Base-by-base conservation (phyloP, 2,888 invertebrate species). In the Gnatocerus cornutus region DNA sequence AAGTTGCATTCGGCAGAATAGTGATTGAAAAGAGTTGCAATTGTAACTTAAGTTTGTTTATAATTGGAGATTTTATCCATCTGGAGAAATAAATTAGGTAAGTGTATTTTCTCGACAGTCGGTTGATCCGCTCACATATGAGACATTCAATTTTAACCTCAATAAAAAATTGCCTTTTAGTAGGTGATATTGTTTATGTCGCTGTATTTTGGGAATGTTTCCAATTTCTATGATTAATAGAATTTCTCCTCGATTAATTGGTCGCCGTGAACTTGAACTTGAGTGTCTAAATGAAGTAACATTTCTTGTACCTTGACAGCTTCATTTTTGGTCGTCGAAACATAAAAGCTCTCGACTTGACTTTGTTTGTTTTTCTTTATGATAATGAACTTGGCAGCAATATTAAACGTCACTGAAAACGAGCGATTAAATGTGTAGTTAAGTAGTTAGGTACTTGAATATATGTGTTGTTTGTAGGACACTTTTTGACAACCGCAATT, bases 401-500 rank as follows among this genome's bases (percentile, higher is more conserved):
- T 1, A 33, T 7, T n/a, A 33, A 33, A 2, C n/a, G 33, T 33
- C 33, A 33, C 33, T 33, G 21, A 33, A 33, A 33, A 7, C 33
- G 33, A 33, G 33, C 33, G 33, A 33, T 33, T 33, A 33, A 33
- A 33, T 9, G 33, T 33, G 33, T 33, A 4, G 33, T 33, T n/a
- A 33, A 33, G 33, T 33, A 33, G 33, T 33, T 33, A 33, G 33
- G 33, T 33, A 33, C 33, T 33, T 33, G 33, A 33, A 33, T 33
- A 33, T 33, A 33, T 33, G 33, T 33, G 33, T 33, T 33, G 55
- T 61, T 59, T 63, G 62, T 64, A 68, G 68, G 63, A 56, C 71
- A 68, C 68, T 63, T 71, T 71, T 71, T 71, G 67, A 56, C 67
- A 71, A 68, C 59, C 48, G 48, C 52, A 50, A 71, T 71, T 68